These are phyloP conservation scores for Bombus cullumanus DNA, from an alignment of 1,140 invertebrate species.

Conservation along the genomic window DNA sequence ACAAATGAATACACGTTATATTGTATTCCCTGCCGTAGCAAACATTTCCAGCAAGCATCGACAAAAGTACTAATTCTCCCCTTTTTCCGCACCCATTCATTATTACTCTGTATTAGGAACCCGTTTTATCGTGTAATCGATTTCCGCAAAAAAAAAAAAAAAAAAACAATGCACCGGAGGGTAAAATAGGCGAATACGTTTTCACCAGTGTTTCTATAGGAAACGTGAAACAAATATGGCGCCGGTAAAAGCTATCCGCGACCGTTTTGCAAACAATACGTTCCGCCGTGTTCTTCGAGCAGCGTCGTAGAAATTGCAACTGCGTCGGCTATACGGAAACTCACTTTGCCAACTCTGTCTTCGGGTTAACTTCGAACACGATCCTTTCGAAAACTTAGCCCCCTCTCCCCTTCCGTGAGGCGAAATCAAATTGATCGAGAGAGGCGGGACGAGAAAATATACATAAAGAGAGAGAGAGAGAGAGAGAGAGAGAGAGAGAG, in stretches of 20 bases:
- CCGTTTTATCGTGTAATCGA: not conserved
- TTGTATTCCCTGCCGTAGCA: not conserved
- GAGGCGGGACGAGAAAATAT: not conserved
- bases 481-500: not conserved
- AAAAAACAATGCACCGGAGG: not conserved
- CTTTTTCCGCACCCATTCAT: not conserved
- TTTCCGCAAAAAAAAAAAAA: no score
- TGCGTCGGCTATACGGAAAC: conserved; percentile 35
- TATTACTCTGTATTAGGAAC: not conserved
- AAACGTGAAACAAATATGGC: not conserved
- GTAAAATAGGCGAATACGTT: not conserved
- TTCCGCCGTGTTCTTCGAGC: not conserved
- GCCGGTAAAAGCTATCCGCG: conserved; percentile 9
- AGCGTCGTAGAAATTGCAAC: conserved; percentile 43
- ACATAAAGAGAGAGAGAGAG: not conserved
- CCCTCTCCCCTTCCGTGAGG: not conserved
- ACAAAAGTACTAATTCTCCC: not conserved
- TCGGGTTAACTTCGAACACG: conserved; percentile 33
- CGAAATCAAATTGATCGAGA: conserved; percentile 32
- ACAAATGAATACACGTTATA: not conserved
- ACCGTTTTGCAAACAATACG: conserved; percentile 40
- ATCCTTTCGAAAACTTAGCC: conserved; percentile 10
- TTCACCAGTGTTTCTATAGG: not conserved
- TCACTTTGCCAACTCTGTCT: conserved; percentile 44
- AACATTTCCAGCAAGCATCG: no score